Percentiles rank a stretch among this genome's conserved stretches.
These are phyloP conservation scores for Lasioglossum figueresi DNA, from an alignment of 2,888 invertebrate genomes.

Conservation along the genomic window DNA sequence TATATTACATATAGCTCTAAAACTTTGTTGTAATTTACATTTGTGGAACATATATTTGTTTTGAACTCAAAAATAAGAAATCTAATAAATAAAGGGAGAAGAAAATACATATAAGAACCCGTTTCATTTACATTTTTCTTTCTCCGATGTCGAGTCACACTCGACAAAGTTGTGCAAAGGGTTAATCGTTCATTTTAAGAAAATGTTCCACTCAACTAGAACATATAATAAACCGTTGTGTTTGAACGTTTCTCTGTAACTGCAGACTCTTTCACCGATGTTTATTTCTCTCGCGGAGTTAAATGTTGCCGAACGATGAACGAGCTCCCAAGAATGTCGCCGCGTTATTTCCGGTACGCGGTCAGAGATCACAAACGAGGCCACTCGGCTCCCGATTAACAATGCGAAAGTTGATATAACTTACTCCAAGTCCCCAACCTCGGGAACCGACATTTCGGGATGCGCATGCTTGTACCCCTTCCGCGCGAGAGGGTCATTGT, in stretches of 20 bases:
- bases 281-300: conserved; percentile 5
- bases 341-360: conserved; percentile 34
- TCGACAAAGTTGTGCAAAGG: too few relatives aligned
- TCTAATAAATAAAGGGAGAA: too few relatives aligned
- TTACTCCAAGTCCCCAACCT: conserved; percentile 10
- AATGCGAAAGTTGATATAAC: conserved; percentile 38
- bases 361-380: conserved; percentile 31
- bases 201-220: background rate
- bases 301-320: conserved; percentile 23
- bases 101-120: too few relatives aligned
- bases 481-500: background rate
- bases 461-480: background rate
- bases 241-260: background rate
- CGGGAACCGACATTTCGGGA: background rate
- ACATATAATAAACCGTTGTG: background rate
- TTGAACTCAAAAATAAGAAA: too few relatives aligned
- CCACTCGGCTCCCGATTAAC: conserved; percentile 43
- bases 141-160: too few relatives aligned
- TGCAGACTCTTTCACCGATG: background rate
- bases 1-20: too few relatives aligned
- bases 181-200: background rate
- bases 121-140: too few relatives aligned
- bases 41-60: too few relatives aligned
- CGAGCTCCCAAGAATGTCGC: conserved; percentile 42
- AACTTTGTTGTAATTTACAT: too few relatives aligned